These are phyloP conservation scores for Cenopis cana DNA, from an alignment of 2,888 invertebrate genomes.

Conservation along the genomic window DNA sequence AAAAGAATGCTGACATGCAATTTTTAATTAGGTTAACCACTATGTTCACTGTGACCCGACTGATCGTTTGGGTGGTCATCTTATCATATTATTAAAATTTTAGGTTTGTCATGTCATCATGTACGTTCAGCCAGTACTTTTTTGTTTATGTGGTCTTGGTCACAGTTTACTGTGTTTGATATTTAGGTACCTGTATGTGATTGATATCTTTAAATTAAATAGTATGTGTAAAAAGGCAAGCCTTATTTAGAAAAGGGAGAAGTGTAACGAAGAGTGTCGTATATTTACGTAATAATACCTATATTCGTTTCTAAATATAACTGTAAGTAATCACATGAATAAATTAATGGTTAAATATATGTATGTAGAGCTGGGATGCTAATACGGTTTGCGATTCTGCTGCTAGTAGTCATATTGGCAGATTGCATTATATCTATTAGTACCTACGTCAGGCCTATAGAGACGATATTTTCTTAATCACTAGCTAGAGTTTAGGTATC, in stretches of 20 bases:
- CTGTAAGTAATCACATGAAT: slow-evolving; percentile 10
- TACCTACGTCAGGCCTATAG: slow-evolving; percentile 36
- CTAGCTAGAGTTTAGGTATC: slow-evolving; percentile 21
- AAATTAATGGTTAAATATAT: slow-evolving; percentile 20
- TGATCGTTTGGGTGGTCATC: not conserved
- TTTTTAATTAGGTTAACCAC: slow-evolving; percentile 11
- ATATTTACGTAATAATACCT: not conserved
- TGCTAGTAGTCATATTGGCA: slow-evolving; percentile 23
- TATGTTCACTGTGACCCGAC: slow-evolving; percentile 6
- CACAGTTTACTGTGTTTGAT: not conserved
- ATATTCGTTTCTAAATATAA: not conserved
- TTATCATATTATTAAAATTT: too few species aligned
- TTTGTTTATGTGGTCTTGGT: too few species aligned
- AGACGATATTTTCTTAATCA: slow-evolving; percentile 19
- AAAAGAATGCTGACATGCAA: too few species aligned
- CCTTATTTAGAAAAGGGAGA: not conserved
- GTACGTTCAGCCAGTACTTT: too few species aligned
- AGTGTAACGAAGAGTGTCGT: not conserved
- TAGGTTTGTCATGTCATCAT: too few species aligned
- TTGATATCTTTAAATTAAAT: not conserved
- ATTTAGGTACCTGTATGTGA: too few species aligned
- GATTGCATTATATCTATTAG: slow-evolving; percentile 39
- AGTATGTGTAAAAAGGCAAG: not conserved
- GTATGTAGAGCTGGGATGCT: slow-evolving; percentile 29
- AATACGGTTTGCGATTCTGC: slow-evolving; percentile 28